Conservation (phyloP, 2,797 vertebrate genomes). For the Paguma larvata region DNA sequence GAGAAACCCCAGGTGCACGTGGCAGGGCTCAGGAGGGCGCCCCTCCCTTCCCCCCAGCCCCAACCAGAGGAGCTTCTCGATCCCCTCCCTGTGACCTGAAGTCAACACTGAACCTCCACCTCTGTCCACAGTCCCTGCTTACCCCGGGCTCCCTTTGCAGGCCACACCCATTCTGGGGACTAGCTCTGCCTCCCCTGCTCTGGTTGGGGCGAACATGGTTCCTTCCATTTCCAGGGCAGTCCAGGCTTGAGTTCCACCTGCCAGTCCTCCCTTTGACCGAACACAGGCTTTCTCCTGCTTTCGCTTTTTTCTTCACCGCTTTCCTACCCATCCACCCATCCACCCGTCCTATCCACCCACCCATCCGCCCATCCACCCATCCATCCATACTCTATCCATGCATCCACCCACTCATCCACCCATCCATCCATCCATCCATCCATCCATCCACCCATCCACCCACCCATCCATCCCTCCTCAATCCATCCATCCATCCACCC, state of each 20-base stretch:
- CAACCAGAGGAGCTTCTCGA: neutral
- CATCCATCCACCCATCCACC: neutral
- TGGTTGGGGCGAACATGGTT: neutral
- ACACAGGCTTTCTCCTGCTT: neutral
- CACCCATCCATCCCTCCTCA: accelerated
- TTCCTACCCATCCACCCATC: too few species aligned
- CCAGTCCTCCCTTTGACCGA: neutral
- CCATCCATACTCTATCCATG: accelerated
- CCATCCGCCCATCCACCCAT: neutral
- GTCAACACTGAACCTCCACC: neutral
- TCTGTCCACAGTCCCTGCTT: neutral
- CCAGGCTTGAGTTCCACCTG: neutral
- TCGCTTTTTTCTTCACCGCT: neutral
- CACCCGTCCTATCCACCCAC: too few species aligned
- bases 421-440: accelerated
- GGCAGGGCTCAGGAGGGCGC: neutral
- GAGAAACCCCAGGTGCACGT: accelerated
- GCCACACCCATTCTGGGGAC: neutral
- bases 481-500: neutral
- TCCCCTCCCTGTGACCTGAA: neutral
- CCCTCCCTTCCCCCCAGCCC: neutral
- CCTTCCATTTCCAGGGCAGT: neutral
- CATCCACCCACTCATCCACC: neutral
- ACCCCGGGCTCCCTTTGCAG: neutral
- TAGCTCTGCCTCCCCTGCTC: neutral